Conservation (phyloP, 2,888 invertebrate genomes). For the Parthenolecanium corni region DNA sequence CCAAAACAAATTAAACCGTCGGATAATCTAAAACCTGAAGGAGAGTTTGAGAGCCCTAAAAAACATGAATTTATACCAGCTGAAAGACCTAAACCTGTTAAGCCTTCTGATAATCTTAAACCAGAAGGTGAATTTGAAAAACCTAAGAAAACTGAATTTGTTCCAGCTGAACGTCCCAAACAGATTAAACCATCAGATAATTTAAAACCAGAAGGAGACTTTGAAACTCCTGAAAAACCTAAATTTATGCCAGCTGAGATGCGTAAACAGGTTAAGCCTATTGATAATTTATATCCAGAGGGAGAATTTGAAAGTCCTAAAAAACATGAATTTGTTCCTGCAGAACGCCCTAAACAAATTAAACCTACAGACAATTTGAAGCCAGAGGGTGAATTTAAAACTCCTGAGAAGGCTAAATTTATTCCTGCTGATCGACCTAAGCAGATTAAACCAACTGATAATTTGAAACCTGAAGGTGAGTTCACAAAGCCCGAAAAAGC, state of each 20-base stretch:
- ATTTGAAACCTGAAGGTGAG: constrained; percentile 45
- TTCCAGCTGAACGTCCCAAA: constrained; percentile 36
- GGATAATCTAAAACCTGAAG: constrained; percentile 44
- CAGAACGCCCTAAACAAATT: constrained; percentile 50
- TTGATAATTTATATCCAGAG: constrained; percentile 44
- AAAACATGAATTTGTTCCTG: constrained; percentile 41
- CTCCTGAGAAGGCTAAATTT: constrained; percentile 39
- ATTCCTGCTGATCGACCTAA: constrained; percentile 32
- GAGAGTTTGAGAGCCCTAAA: constrained; percentile 37
- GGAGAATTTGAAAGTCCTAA: constrained; percentile 40
- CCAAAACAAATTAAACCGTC: constrained; percentile 45
- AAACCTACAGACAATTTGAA: constrained; percentile 50
- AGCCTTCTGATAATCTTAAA: constrained; percentile 44
- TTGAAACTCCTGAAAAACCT: constrained; percentile 39
- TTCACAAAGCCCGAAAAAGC: constrained; percentile 43
- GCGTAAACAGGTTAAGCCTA: constrained; percentile 41
- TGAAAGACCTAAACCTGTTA: constrained; percentile 37
- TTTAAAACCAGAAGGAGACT: constrained; percentile 40
- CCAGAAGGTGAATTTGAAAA: constrained; percentile 51
- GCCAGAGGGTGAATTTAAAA: constrained; percentile 36
- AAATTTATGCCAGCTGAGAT: constrained; percentile 45
- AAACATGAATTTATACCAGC: constrained; percentile 36
- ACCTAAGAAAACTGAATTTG: constrained; percentile 40
- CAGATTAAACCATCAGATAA: constrained; percentile 40
- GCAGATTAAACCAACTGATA: constrained; percentile 42